Evolutionary conservation across 37 sponge, comb jelly and placozoan genomes (phyloP).

Genomic region (Ephydatia muelleri): DNA sequence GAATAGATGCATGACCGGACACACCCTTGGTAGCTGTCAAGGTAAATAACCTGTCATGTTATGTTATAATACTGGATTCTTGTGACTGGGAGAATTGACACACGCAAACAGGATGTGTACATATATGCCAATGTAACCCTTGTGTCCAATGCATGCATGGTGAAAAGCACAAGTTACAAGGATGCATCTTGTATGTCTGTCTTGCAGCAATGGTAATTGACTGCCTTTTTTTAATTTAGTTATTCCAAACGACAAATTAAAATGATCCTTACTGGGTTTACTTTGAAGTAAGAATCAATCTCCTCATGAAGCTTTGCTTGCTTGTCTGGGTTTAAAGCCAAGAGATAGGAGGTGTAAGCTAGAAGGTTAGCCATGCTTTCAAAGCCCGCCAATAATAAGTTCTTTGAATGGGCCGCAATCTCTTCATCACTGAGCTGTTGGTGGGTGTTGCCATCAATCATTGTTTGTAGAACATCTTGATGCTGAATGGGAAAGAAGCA

Average conservation of each 20-base stretch:
- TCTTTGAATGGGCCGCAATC: conserved; percentile 43
- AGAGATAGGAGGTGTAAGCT: conserved; percentile 61
- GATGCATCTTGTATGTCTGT: no score
- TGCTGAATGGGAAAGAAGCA: conserved; percentile 5
- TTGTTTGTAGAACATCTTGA: conserved; percentile 66
- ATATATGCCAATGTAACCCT: no score
- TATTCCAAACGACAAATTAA: neutral
- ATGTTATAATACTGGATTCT: no score
- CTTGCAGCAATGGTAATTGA: no score
- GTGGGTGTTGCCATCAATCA: conserved; percentile 50
- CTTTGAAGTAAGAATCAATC: conserved; percentile 59
- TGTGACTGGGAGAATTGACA: no score
- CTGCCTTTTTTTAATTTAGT: neutral
- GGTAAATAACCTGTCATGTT: no score
- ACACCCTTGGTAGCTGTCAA: no score
- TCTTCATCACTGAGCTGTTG: conserved; percentile 44
- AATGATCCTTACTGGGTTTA: conserved; percentile 45
- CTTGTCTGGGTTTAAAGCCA: conserved; percentile 67
- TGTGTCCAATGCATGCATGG: no score
- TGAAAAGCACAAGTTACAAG: no score
- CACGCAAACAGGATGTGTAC: no score
- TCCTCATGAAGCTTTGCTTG: conserved; percentile 59
- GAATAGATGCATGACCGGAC: no score
- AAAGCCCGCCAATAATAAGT: conserved; percentile 76
- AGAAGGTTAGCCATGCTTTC: conserved; percentile 78